These are phyloP conservation scores for Eunapius fragilis DNA, from an alignment of 37 sponge, comb jelly and placozoan species.

Conservation along the genomic window DNA sequence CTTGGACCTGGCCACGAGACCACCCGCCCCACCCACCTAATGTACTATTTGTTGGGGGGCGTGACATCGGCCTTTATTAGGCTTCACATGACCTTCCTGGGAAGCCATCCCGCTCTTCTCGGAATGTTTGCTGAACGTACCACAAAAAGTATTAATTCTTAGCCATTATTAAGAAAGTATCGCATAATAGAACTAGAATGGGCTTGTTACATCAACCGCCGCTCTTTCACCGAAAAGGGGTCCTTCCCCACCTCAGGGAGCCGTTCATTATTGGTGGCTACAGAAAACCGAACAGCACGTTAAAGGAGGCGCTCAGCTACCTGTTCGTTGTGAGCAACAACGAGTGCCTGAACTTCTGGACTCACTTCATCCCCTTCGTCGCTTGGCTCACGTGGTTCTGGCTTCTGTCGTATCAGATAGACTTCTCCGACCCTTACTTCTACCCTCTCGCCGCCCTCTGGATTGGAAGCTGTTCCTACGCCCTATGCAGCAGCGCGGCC, in stretches of 20 bases:
- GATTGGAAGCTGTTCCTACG: constrained; percentile 44
- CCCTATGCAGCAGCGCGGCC: constrained; percentile 69
- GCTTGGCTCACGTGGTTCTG: constrained; percentile 49
- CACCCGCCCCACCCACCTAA: too few relatives aligned
- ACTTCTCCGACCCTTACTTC: constrained; percentile 47
- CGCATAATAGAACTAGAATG: too few relatives aligned
- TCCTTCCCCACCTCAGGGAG: constrained; percentile 32
- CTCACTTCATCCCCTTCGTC: constrained; percentile 71
- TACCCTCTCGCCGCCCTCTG: constrained; percentile 71
- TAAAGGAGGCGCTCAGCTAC: constrained; percentile 25
- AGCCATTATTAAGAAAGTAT: too few relatives aligned
- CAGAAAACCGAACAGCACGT: constrained; percentile 12
- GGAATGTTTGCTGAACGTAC: too few relatives aligned
- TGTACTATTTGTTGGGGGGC: too few relatives aligned
- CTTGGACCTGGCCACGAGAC: too few relatives aligned
- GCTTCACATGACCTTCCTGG: too few relatives aligned
- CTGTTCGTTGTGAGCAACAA: constrained; percentile 52
- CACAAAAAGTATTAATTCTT: too few relatives aligned
- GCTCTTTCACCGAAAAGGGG: neutral
- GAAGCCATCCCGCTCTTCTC: too few relatives aligned
- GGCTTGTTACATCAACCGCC: neutral
- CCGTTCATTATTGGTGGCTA: constrained; percentile 68
- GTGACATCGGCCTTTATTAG: too few relatives aligned
- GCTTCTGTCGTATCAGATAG: neutral
- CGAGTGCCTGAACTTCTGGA: constrained; percentile 81